A percentile compares a stretch with the other conserved stretches of the same genome.
Evolutionary conservation across 2,113 vertebrate genomes (phyloP).

Genomic region (Sander vitreus): DNA sequence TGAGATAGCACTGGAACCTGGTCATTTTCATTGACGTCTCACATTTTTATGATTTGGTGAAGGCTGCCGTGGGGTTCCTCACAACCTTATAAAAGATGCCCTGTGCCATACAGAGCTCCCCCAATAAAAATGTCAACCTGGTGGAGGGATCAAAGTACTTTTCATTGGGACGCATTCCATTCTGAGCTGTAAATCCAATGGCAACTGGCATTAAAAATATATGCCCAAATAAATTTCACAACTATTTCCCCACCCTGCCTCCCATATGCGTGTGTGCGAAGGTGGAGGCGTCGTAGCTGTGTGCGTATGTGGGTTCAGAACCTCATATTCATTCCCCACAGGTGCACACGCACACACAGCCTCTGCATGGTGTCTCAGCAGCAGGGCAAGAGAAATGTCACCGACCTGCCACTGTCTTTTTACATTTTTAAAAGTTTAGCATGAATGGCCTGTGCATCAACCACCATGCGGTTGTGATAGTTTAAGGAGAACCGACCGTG

Average conservation of each 20-base stretch:
- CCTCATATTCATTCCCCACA: slow-evolving; percentile 51
- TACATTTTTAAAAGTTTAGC: slow-evolving; percentile 50
- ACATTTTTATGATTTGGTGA: slow-evolving; percentile 74
- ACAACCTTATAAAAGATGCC: slow-evolving; percentile 79
- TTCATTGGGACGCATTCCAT: slow-evolving; percentile 82
- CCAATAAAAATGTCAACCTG: slow-evolving; percentile 77
- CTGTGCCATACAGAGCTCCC: slow-evolving; percentile 61
- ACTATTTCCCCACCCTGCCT: slow-evolving; percentile 58
- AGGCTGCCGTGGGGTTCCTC: slow-evolving; percentile 67
- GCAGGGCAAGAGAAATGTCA: slow-evolving; percentile 53
- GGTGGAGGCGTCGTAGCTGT: not conserved
- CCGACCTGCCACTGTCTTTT: slow-evolving; percentile 54
- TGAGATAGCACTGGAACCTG: slow-evolving; percentile 10
- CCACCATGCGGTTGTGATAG: slow-evolving; percentile 39
- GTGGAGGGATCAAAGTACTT: slow-evolving; percentile 78
- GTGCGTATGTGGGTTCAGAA: not conserved
- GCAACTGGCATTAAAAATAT: slow-evolving; percentile 79
- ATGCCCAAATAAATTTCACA: slow-evolving; percentile 83
- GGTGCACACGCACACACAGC: slow-evolving; percentile 54
- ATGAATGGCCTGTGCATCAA: slow-evolving; percentile 44
- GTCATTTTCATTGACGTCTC: slow-evolving; percentile 66
- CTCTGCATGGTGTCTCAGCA: slow-evolving; percentile 29
- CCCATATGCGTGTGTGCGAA: slow-evolving; percentile 6
- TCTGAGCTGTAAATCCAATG: slow-evolving; percentile 81
- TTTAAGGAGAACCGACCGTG: slow-evolving; percentile 46